phyloP scores from a whole-genome alignment of 2,797 vertebrate genomes.

The Lycodopsis pacificus region DNA sequence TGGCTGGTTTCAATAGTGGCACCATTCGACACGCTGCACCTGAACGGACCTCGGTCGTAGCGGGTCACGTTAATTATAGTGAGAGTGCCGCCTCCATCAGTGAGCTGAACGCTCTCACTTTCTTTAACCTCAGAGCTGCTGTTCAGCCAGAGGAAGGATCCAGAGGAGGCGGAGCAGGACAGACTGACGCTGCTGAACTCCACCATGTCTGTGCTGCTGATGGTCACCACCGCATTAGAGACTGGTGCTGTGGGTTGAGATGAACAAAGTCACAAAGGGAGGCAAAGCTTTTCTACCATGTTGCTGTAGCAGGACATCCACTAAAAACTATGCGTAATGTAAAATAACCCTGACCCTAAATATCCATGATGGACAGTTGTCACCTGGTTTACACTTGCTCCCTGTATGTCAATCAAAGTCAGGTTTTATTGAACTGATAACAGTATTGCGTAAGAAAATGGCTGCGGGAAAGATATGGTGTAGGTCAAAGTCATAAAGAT shows the following conservation, averaged over 20 bases:
- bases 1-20: slow-evolving; percentile 50
- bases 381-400: not conserved
- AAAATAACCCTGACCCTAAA: not conserved
- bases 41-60: slow-evolving; percentile 68
- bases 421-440: slow-evolving; percentile 22
- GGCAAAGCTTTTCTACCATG: not conserved
- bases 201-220: slow-evolving; percentile 54
- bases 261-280: not conserved
- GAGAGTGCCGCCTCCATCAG: slow-evolving; percentile 51
- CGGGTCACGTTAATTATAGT: slow-evolving; percentile 52
- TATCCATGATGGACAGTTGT: not conserved
- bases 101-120: slow-evolving; percentile 52
- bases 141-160: slow-evolving; percentile 74
- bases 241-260: slow-evolving; percentile 58
- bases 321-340: not conserved
- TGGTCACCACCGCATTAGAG: slow-evolving; percentile 45
- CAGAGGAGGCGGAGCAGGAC: slow-evolving; percentile 66
- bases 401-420: not conserved
- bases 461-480: not conserved
- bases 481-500: not conserved
- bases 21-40: slow-evolving; percentile 66
- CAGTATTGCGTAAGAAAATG: not conserved
- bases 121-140: slow-evolving; percentile 63
- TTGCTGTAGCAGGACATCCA: not conserved
- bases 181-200: slow-evolving; percentile 70